Conservation (phyloP, 53 echinoderm and acorn worm genomes). For the Hippasteria phrygiana region DNA sequence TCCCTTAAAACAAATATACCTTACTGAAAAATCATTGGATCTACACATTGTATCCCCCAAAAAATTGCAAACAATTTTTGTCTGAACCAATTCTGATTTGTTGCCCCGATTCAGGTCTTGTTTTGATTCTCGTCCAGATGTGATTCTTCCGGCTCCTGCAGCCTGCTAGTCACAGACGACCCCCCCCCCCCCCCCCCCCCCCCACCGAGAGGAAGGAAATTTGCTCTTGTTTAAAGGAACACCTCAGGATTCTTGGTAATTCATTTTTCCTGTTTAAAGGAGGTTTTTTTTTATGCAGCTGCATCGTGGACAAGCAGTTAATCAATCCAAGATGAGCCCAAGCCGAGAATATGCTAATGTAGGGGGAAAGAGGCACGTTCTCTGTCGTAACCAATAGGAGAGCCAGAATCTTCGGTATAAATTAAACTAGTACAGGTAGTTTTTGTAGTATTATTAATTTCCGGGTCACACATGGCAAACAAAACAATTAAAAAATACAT, state of each 20-base stretch:
- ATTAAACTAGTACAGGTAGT: too few species aligned
- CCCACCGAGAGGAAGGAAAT: background rate
- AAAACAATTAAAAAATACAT: too few species aligned
- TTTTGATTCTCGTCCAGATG: background rate
- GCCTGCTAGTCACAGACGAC: background rate
- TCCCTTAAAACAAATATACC: too few species aligned
- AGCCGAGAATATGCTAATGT: background rate
- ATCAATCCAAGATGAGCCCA: background rate
- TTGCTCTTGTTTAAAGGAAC: background rate
- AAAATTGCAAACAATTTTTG: too few species aligned
- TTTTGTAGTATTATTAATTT: too few species aligned
- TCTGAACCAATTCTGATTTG: too few species aligned
- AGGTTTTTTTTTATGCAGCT: background rate
- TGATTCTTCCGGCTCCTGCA: background rate
- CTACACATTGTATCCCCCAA: too few species aligned
- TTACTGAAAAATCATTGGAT: too few species aligned
- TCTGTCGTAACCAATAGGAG: too few species aligned
- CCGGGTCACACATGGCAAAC: too few species aligned
- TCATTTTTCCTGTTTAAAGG: background rate
- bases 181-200: background rate
- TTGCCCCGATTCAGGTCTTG: too few species aligned
- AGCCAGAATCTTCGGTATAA: too few species aligned
- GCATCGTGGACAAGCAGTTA: background rate
- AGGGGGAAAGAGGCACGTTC: background rate
- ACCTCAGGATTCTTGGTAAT: conserved; percentile 26